Evolutionary conservation across 2,888 invertebrate species (phyloP).

Genomic region (Clivina fossor): DNA sequence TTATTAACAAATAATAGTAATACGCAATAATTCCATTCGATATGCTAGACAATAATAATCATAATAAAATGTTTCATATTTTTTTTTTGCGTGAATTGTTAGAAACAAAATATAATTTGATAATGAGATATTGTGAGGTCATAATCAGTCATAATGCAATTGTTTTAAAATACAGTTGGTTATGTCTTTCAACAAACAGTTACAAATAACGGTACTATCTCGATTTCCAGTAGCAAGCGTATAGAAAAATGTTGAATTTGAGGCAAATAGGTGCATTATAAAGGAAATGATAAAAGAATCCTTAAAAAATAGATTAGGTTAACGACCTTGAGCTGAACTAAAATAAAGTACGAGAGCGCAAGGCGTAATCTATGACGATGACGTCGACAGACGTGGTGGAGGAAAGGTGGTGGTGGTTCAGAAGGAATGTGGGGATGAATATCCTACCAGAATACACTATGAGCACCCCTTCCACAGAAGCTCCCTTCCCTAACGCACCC

Average conservation of each 20-base stretch:
- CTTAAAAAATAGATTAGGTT: constrained; percentile 45
- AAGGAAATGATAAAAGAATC: not conserved
- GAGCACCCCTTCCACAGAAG: constrained; percentile 56
- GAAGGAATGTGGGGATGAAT: constrained; percentile 56
- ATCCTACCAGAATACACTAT: constrained; percentile 54
- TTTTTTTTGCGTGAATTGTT: too few species aligned
- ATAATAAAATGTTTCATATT: too few species aligned
- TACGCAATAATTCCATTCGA: too few species aligned
- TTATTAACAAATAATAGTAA: too few species aligned
- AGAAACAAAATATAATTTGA: too few species aligned
- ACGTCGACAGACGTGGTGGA: constrained; percentile 53
- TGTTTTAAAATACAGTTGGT: too few species aligned
- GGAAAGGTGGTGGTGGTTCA: constrained; percentile 54
- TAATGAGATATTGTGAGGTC: too few species aligned
- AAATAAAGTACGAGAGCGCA: constrained; percentile 38
- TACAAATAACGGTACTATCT: too few species aligned
- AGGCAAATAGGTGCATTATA: constrained; percentile 5
- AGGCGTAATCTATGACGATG: constrained; percentile 51
- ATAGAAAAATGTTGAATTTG: not conserved
- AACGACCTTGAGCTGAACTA: constrained; percentile 49
- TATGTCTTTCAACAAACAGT: too few species aligned
- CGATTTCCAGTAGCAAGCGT: too few species aligned
- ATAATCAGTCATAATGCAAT: too few species aligned
- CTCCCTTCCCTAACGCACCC: constrained; percentile 53
- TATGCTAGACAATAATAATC: too few species aligned